Evolutionary conservation across 2,797 vertebrate species (phyloP), one percentile per base, ranked within the genome.

Genomic region (Cephalopachus bancanus): DNA sequence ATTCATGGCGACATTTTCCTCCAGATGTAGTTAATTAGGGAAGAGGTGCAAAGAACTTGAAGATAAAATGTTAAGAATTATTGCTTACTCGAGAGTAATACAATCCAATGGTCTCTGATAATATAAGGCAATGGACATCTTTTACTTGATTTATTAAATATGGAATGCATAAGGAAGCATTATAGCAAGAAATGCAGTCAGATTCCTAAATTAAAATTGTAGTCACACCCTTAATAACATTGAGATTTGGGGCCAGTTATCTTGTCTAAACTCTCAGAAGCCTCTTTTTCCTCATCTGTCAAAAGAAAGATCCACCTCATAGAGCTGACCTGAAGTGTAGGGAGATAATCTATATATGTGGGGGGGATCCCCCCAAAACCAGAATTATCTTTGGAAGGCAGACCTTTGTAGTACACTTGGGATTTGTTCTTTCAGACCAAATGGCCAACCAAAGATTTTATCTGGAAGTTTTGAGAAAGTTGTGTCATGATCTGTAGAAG

Each of bases 101-200:
- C 2, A 79, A 30, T 55, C 10, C 44, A 60, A 15, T 10, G 59
- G 15, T 76, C 44, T 92, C 75, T 93, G 12, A 28, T 53, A 78
- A 53, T 88, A 76, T 69, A 92, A 79, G 71, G 44, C 20, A 79
- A 24, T 57, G 7, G 44, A 15, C 0, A 22, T 67, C 17, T 80
- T 57, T 88, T 74, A 85, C 33, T 76, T 71, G 51, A 26, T 93
- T 79, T 93, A 51, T 74, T 83, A 91, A 95, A 75, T 83, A 65
- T 12, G 28, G 17, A 75, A 78, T 86, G 11, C 20, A 24, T 78
- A 84, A 76, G 4, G 65, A 84, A 15, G 33, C 33, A 37, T 7
- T 51, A 44, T 24, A 83, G 20, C n/a, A 71, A 95, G n/a, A 20
- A 91, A 89, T 44, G 1, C 6, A 88, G 6, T 92, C 53, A 57